A percentile compares a stretch with the other conserved stretches of the same genome.
These are phyloP conservation scores for Rutpela maculata DNA, from an alignment of 2,888 invertebrate species.

Conservation along the genomic window DNA sequence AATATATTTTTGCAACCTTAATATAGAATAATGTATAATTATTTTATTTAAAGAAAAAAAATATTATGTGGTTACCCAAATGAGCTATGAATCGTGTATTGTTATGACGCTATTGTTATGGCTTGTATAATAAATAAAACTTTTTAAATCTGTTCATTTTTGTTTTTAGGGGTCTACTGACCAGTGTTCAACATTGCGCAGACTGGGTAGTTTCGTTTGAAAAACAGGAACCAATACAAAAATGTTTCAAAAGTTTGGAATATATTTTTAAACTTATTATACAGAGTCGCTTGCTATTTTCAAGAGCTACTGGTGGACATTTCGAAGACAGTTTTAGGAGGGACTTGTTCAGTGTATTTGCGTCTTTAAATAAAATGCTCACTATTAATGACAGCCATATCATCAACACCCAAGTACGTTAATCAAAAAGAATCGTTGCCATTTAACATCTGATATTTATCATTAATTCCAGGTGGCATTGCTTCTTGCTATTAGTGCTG, in stretches of 20 bases:
- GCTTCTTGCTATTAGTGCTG: constrained; percentile 87
- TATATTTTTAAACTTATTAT: constrained; percentile 95
- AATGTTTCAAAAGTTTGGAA: constrained; percentile 92
- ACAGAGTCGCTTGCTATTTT: constrained; percentile 89
- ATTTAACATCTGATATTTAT: neutral
- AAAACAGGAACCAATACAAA: constrained; percentile 92
- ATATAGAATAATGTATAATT: neutral
- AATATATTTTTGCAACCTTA: no score
- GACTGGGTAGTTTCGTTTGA: constrained; percentile 91
- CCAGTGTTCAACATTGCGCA: constrained; percentile 92
- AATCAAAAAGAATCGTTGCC: neutral
- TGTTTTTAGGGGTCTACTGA: constrained; percentile 83
- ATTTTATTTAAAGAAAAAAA: no score
- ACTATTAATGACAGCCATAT: constrained; percentile 84
- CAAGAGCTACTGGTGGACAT: constrained; percentile 90
- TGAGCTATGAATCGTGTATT: no score
- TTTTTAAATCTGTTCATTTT: neutral
- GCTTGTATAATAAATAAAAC: neutral
- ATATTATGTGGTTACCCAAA: no score
- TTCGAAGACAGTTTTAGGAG: constrained; percentile 91
- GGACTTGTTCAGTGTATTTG: constrained; percentile 88
- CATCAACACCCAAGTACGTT: constrained; percentile 83
- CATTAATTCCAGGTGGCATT: constrained; percentile 81
- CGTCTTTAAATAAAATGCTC: constrained; percentile 86
- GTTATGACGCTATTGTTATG: no score